These are phyloP conservation scores for Lacerta bilineata DNA, from an alignment of 2,797 vertebrate genomes.

Conservation along the genomic window DNA sequence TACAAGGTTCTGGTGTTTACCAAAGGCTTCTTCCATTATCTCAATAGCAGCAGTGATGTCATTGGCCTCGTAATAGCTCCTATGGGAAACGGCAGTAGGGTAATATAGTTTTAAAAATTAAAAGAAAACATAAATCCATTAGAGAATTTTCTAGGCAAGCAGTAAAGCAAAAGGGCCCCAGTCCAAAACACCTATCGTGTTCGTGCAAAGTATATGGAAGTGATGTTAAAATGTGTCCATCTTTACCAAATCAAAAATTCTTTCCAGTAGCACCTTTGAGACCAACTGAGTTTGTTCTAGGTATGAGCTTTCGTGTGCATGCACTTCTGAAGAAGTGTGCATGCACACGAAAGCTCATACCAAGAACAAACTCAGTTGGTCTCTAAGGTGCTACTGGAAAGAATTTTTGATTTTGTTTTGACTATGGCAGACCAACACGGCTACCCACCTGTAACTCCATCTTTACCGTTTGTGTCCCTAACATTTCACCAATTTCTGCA, in stretches of 20 bases:
- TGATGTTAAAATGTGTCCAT: not conserved
- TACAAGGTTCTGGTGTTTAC: conserved; percentile 90
- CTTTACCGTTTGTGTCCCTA: not conserved
- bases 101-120: not conserved
- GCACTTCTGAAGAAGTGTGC: too few relatives aligned
- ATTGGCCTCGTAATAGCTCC: conserved; percentile 97
- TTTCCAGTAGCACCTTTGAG: too few relatives aligned
- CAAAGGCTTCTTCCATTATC: conserved; percentile 92
- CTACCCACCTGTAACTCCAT: too few relatives aligned
- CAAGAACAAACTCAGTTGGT: too few relatives aligned
- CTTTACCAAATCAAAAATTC: too few relatives aligned
- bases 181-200: not conserved
- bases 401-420: too few relatives aligned
- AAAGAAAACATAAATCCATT: not conserved
- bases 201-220: not conserved
- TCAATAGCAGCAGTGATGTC: conserved; percentile 91
- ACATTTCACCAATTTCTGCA: not conserved
- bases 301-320: too few relatives aligned
- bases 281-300: too few relatives aligned
- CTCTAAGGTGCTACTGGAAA: too few relatives aligned
- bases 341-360: too few relatives aligned
- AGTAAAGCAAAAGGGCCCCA: not conserved
- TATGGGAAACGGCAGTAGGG: conserved; percentile 58
- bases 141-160: not conserved
- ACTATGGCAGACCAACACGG: too few relatives aligned